A percentile compares a stretch with the other conserved stretches of the same genome.
Conservation (phyloP, 2,113 vertebrate species). For the Pseudorhombus dupliciocellatus region DNA sequence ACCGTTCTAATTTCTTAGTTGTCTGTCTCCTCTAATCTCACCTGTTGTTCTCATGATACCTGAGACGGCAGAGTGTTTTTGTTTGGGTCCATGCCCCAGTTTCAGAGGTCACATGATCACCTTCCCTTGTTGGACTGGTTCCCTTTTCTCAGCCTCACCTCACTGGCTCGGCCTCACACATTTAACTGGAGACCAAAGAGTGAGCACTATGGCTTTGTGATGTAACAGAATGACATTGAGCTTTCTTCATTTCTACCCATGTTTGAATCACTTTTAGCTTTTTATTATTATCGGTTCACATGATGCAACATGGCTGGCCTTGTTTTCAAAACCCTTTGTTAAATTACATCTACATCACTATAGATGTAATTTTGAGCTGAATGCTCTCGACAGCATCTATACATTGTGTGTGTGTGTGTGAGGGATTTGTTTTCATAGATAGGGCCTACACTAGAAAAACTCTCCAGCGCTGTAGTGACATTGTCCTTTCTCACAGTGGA, state of each 20-base stretch:
- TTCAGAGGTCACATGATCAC: constrained; percentile 46
- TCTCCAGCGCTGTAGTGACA: constrained; percentile 47
- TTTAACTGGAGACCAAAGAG: neutral
- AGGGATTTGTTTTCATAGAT: constrained; percentile 60
- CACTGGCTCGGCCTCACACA: neutral
- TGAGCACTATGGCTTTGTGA: neutral
- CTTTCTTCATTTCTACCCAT: too few species aligned
- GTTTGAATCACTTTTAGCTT: too few species aligned
- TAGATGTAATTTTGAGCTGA: too few species aligned
- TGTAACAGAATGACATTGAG: too few species aligned
- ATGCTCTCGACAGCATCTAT: constrained; percentile 4
- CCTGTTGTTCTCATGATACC: constrained; percentile 56
- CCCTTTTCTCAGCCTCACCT: neutral
- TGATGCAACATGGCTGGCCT: too few species aligned
- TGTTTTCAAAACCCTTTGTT: too few species aligned
- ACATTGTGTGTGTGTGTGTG: constrained; percentile 14
- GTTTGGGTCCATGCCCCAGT: constrained; percentile 34
- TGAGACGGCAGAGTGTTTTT: constrained; percentile 35
- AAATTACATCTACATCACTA: too few species aligned
- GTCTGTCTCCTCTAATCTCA: neutral
- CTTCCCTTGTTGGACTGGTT: constrained; percentile 10
- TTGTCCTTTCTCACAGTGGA: constrained; percentile 59
- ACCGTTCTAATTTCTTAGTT: constrained; percentile 22
- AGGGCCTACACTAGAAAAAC: constrained; percentile 53
- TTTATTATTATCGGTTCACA: too few species aligned